Percentiles rank a stretch among this genome's conserved stretches.
These are phyloP conservation scores for Caenorhabditis auriculariae DNA, from an alignment of 2,888 invertebrate species.

Conservation along the genomic window DNA sequence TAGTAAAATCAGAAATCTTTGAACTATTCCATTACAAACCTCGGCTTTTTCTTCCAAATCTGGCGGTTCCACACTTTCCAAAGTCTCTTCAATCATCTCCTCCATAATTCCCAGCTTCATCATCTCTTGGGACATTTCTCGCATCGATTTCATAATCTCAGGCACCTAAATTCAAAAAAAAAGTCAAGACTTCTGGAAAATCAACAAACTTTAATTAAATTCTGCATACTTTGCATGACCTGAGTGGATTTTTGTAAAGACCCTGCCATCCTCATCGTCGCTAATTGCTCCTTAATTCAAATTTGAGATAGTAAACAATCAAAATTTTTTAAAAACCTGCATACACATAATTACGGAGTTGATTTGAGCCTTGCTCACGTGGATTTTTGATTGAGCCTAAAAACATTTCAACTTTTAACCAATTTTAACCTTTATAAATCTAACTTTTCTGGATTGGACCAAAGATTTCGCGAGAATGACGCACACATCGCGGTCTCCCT, in stretches of 20 bases:
- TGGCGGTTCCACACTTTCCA: constrained; percentile 81
- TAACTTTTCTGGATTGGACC: constrained; percentile 66
- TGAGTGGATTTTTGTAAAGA: constrained; percentile 87
- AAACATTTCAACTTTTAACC: constrained; percentile 70
- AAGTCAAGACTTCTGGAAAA: neutral
- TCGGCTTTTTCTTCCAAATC: constrained; percentile 95
- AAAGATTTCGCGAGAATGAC: constrained; percentile 65
- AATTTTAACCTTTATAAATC: constrained; percentile 3
- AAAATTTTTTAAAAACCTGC: constrained; percentile 74
- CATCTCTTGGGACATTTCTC: constrained; percentile 97
- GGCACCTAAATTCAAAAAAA: constrained; percentile 75
- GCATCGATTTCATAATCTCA: constrained; percentile 92
- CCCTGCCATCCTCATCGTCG: constrained; percentile 74
- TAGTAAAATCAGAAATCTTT: neutral
- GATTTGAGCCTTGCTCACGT: constrained; percentile 93
- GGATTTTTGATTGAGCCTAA: constrained; percentile 80
- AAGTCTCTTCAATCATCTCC: constrained; percentile 96
- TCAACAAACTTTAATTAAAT: constrained; percentile 67
- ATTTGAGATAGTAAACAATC: neutral
- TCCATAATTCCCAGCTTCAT: constrained; percentile 93
- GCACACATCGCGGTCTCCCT: constrained; percentile 90
- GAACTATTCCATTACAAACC: constrained; percentile 72
- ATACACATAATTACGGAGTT: constrained; percentile 94
- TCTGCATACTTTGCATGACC: constrained; percentile 97
- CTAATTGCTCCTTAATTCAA: constrained; percentile 82